Percentiles rank a stretch among this genome's conserved stretches.
phyloP scores from a whole-genome alignment of 1,140 invertebrate genomes.

The Tetraneura akinire region DNA sequence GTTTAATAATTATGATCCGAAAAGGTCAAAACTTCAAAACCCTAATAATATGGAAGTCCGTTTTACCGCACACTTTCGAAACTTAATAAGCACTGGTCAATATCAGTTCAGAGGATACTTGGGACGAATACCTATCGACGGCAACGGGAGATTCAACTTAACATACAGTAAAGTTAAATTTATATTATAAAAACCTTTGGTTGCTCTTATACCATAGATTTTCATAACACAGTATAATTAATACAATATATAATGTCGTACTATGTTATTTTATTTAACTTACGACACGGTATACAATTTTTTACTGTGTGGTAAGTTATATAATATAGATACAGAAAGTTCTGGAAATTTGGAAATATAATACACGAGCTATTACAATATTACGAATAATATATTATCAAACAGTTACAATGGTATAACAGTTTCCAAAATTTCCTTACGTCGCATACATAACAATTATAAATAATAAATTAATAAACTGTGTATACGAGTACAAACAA shows the following conservation, averaged over 20 bases:
- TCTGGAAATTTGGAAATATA: neutral
- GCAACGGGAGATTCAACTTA: conserved; percentile 21
- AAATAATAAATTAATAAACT: neutral
- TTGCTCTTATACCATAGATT: too few species aligned
- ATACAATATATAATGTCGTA: too few species aligned
- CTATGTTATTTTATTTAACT: too few species aligned
- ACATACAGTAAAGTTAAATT: conserved; percentile 25
- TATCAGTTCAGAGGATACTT: conserved; percentile 42
- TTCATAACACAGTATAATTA: too few species aligned
- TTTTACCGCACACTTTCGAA: conserved; percentile 7
- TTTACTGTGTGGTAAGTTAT: too few species aligned
- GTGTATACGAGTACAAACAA: neutral
- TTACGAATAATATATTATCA: too few species aligned
- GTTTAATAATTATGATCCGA: too few species aligned
- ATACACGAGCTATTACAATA: neutral
- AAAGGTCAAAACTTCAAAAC: conserved; percentile 35
- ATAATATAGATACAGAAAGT: neutral
- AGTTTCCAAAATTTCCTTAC: neutral
- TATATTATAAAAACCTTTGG: neutral
- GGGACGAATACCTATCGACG: conserved; percentile 25
- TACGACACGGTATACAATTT: too few species aligned
- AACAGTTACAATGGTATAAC: neutral
- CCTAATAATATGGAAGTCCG: conserved; percentile 30
- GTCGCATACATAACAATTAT: neutral
- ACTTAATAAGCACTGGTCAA: conserved; percentile 6